A percentile compares a stretch with the other conserved stretches of the same genome.
Conservation (phyloP, 2,113 vertebrate genomes). For the Hippocampus barbouri region DNA sequence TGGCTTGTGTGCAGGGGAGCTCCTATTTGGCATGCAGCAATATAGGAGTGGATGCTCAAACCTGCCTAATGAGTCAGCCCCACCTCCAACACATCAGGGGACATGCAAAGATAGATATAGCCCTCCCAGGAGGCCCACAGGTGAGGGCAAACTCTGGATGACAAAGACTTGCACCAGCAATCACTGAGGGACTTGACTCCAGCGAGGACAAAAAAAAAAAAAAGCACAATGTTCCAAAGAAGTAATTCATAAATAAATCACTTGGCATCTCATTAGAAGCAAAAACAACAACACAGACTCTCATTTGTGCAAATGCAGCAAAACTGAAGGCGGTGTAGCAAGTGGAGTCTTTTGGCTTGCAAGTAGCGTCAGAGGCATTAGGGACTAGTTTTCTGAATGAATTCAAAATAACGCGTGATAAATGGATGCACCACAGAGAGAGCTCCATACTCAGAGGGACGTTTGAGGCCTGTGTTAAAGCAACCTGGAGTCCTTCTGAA, state of each 20-base stretch:
- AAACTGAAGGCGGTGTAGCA: slow-evolving; percentile 44
- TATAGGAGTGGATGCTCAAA: slow-evolving; percentile 73
- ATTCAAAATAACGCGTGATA: slow-evolving; percentile 13
- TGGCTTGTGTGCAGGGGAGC: slow-evolving; percentile 62
- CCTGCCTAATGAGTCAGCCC: slow-evolving; percentile 73
- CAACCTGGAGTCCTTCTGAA: slow-evolving; percentile 23
- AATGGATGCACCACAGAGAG: slow-evolving; percentile 4
- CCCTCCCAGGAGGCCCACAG: slow-evolving; percentile 72
- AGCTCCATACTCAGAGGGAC: background rate
- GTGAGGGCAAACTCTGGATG: slow-evolving; percentile 75
- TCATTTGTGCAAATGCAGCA: slow-evolving; percentile 67
- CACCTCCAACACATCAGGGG: slow-evolving; percentile 71
- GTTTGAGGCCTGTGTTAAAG: slow-evolving; percentile 9
- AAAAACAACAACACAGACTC: slow-evolving; percentile 66
- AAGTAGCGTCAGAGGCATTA: slow-evolving; percentile 11
- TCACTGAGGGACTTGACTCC: slow-evolving; percentile 75
- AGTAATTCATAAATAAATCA: slow-evolving; percentile 80
- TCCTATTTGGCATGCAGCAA: slow-evolving; percentile 70
- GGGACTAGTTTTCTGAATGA: slow-evolving; percentile 51
- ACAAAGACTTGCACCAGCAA: slow-evolving; percentile 82
- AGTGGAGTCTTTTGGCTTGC: slow-evolving; percentile 21
- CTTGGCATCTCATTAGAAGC: slow-evolving; percentile 72
- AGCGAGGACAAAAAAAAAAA: slow-evolving; percentile 48
- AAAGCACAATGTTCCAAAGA: slow-evolving; percentile 70
- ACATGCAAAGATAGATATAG: slow-evolving; percentile 75